Evolutionary conservation across 2,888 invertebrate genomes (phyloP).

Genomic region (Eristalis intricaria): DNA sequence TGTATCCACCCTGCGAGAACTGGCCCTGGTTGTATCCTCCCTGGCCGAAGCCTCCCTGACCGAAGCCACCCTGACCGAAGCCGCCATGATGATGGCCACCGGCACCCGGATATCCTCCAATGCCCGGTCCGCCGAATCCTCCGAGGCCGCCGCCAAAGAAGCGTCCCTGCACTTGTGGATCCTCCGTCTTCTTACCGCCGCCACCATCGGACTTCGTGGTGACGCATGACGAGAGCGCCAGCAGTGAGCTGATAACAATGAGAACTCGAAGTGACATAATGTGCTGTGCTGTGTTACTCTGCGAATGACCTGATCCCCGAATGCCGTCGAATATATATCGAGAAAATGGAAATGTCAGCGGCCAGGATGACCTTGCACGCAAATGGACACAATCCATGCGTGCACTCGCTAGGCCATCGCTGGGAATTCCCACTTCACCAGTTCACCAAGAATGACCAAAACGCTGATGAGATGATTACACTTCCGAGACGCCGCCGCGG

Average conservation of each 20-base stretch:
- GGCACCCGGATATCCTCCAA: slow-evolving; percentile 12
- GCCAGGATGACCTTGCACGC: slow-evolving; percentile 24
- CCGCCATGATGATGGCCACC: slow-evolving; percentile 33
- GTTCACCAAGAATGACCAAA: slow-evolving; percentile 29
- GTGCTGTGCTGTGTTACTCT: background rate
- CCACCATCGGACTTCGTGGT: slow-evolving; percentile 24
- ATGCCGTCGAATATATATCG: slow-evolving; percentile 42
- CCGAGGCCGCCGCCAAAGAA: slow-evolving; percentile 30
- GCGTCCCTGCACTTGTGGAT: slow-evolving; percentile 28
- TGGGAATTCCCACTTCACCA: slow-evolving; percentile 7
- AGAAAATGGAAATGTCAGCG: slow-evolving; percentile 1
- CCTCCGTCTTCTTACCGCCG: slow-evolving; percentile 8
- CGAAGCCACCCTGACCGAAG: slow-evolving; percentile 23
- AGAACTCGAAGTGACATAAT: slow-evolving; percentile 31
- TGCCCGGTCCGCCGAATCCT: background rate
- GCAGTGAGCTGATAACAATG: slow-evolving; percentile 34
- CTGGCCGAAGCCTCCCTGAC: slow-evolving; percentile 13
- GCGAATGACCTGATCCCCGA: slow-evolving; percentile 14
- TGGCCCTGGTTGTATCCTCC: slow-evolving; percentile 18
- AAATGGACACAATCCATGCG: slow-evolving; percentile 34
- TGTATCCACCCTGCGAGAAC: slow-evolving; percentile 9
- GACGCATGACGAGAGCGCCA: slow-evolving; percentile 63
- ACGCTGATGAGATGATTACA: slow-evolving; percentile 2
- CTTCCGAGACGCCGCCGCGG: slow-evolving; percentile 43
- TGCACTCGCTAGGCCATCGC: slow-evolving; percentile 16